Percentiles rank a stretch among this genome's conserved stretches.
phyloP scores from a whole-genome alignment of 2,888 invertebrate species.

The Hyalella azteca region DNA sequence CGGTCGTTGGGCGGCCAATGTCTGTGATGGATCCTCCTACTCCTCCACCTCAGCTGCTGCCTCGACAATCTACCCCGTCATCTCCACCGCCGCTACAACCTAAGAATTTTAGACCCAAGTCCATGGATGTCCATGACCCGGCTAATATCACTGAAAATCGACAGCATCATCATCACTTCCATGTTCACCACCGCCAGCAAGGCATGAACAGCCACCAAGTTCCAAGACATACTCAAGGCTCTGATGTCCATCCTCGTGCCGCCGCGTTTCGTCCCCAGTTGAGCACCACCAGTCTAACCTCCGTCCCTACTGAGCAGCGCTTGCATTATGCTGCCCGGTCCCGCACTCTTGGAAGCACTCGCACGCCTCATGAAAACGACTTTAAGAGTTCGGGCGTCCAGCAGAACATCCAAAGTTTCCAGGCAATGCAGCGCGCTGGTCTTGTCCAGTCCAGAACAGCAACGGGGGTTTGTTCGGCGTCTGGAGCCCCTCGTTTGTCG shows the following conservation, averaged over 20 bases:
- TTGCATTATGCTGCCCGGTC: not conserved
- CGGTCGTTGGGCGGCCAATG: not conserved
- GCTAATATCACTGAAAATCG: too few relatives aligned
- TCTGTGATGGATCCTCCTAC: conserved; percentile 25
- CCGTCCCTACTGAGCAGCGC: not conserved
- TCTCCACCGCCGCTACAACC: not conserved
- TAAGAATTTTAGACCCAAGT: conserved; percentile 22
- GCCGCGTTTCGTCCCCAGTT: not conserved
- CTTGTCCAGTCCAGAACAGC: not conserved
- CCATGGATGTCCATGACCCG: not conserved
- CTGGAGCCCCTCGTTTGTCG: not conserved
- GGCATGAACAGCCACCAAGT: too few relatives aligned
- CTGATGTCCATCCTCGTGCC: not conserved
- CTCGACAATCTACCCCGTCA: not conserved
- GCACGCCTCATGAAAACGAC: not conserved
- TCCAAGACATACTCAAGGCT: not conserved
- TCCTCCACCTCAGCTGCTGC: not conserved
- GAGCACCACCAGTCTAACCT: not conserved
- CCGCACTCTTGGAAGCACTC: not conserved
- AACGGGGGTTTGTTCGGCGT: not conserved
- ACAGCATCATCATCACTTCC: not conserved
- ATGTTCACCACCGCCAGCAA: not conserved
- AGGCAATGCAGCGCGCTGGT: not conserved
- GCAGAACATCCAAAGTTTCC: conserved; percentile 3
- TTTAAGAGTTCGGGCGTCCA: not conserved